These are phyloP conservation scores for Aspiorhynchus laticeps DNA, from an alignment of 2,113 vertebrate genomes.

Conservation along the genomic window DNA sequence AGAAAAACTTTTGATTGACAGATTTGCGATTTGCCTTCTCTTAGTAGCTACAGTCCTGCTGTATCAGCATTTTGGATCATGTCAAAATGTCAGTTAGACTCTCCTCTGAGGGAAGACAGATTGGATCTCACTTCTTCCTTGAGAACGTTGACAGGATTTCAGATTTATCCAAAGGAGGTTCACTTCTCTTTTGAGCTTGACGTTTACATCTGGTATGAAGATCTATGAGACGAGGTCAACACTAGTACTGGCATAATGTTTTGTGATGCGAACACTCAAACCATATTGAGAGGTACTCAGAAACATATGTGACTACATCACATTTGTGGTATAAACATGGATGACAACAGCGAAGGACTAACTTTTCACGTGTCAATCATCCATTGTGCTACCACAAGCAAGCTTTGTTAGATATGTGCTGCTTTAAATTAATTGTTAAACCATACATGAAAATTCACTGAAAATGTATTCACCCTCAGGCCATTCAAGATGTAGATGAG, in stretches of 20 bases:
- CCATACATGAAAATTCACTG: not conserved
- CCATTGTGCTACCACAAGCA: not conserved
- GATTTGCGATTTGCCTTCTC: not conserved
- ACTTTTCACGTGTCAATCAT: not conserved
- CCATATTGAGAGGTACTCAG: not conserved
- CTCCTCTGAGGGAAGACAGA: not conserved
- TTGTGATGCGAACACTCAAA: not conserved
- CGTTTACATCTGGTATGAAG: not conserved
- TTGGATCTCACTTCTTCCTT: slow-evolving; percentile 2
- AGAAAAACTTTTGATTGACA: not conserved
- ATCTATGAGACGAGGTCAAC: not conserved
- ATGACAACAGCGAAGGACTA: not conserved
- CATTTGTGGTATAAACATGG: not conserved
- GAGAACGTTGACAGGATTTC: not conserved
- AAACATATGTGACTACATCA: not conserved
- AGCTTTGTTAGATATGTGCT: not conserved
- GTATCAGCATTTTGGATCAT: not conserved
- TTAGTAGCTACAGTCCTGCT: not conserved
- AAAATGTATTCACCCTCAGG: not conserved
- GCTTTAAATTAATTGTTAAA: not conserved
- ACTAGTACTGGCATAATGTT: not conserved
- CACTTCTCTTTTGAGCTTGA: slow-evolving; percentile 3
- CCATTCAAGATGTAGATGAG: not conserved
- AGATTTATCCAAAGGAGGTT: not conserved
- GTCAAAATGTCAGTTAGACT: not conserved